Base-by-base conservation (phyloP, 1,140 invertebrate genomes). In the Copidosoma floridanum region DNA sequence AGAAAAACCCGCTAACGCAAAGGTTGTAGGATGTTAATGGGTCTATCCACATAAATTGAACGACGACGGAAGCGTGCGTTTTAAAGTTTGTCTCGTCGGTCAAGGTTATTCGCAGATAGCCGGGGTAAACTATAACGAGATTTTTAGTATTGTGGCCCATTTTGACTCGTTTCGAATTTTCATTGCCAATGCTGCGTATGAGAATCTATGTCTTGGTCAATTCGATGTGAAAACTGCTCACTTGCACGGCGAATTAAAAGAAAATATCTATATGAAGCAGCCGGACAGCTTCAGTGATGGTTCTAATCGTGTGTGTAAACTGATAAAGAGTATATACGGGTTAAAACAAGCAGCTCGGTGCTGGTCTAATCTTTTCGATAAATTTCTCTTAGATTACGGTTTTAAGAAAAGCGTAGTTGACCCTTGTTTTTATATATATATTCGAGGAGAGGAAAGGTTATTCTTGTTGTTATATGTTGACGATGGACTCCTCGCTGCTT, bases 211-310 rank as follows among this genome's bases (percentile, higher is more conserved):
- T 35, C 12, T 64, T 3, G 14, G 40, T 10, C 66, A 74, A 20
- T 65, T 74, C 20, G 74, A 76, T 59, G 63, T 78, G 10, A 67
- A 67, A 63, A 71, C 65, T 10, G 73, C 73, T 7, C 76, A 74
- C 58, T 63, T 77, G 16, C 67, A 76, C 54, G 69, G 71, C 16
- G 27, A 63, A 4, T 48, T 78, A 43, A 56, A 76, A 1, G 71
- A 77, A 56, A 59, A 67, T 23, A 62, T 76, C 0, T 75, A 64
- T 48, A 74, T 79, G 68, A 43, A 71, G 27, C 67, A 75, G 52
- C 73, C 76, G 10, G 52, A 75, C 41, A 70, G 68, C 32, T 69
- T 63, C 44, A 26, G 37, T 23, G 56, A 65, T 32, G n/a, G 35
- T 18, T 47, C 58, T 1, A 37, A 18, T n/a, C 61, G 65, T 12